A percentile compares a stretch with the other conserved stretches of the same genome.
These are phyloP conservation scores for Myoxocephalus aenaeus DNA, from an alignment of 2,797 vertebrate species.

Conservation along the genomic window DNA sequence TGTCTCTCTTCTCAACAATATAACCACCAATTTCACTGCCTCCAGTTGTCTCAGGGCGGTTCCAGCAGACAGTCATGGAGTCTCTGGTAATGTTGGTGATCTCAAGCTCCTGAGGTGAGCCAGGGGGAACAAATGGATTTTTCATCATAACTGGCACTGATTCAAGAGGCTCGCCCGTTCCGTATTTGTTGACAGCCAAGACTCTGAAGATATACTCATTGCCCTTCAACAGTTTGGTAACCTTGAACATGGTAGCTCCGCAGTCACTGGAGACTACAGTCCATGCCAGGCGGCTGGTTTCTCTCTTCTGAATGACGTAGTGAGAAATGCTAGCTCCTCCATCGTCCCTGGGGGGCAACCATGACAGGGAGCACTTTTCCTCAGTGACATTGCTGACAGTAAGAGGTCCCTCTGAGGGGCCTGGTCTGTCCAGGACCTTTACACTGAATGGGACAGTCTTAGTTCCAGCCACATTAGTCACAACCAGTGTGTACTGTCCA, in stretches of 20 bases:
- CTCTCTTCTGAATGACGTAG: constrained; percentile 96
- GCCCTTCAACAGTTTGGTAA: constrained; percentile 97
- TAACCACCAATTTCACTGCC: constrained; percentile 95
- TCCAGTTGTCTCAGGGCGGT: constrained; percentile 91
- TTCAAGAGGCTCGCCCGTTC: constrained; percentile 94
- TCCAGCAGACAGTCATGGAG: constrained; percentile 99
- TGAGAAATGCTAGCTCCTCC: constrained; percentile 96
- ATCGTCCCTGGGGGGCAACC: constrained; percentile 94
- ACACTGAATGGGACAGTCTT: constrained; percentile 93
- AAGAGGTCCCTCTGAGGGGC: constrained; percentile 94
- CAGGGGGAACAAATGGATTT: constrained; percentile 95
- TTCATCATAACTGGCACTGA: constrained; percentile 94
- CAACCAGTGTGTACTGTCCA: constrained; percentile 94
- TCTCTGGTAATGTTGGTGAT: constrained; percentile 96
- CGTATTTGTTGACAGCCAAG: constrained; percentile 98
- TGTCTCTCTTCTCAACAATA: constrained; percentile 97
- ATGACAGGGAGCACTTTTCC: constrained; percentile 96
- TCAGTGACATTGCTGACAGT: constrained; percentile 94
- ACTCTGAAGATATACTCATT: constrained; percentile 99
- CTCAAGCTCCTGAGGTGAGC: constrained; percentile 91
- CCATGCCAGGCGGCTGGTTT: constrained; percentile 98
- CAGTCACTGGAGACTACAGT: constrained; percentile 94
- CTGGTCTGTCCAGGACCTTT: constrained; percentile 97
- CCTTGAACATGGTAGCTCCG: constrained; percentile 93
- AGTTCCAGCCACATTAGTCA: constrained; percentile 95